A percentile compares a stretch with the other conserved stretches of the same genome.
Conservation (phyloP, 2,888 invertebrate species). For the Tipula vernalis region DNA sequence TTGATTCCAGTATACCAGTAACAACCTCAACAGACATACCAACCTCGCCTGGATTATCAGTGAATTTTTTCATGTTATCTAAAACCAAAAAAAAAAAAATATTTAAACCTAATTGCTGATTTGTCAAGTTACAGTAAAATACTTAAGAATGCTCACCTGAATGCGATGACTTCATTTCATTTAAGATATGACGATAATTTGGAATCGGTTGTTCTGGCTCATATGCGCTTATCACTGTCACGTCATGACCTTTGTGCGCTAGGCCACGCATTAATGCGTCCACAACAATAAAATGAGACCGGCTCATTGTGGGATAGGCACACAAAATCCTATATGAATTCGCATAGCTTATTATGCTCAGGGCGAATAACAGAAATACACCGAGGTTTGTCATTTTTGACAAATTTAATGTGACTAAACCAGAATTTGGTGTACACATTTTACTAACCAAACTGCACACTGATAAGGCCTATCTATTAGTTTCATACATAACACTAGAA, state of each 20-base stretch:
- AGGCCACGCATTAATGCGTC: background rate
- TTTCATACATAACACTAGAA: background rate
- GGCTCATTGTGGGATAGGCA: background rate
- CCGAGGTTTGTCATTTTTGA: background rate
- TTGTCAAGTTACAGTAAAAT: background rate
- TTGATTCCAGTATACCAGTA: background rate
- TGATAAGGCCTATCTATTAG: background rate
- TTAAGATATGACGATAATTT: background rate
- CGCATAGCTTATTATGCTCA: background rate
- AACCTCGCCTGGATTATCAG: background rate
- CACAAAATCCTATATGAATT: background rate
- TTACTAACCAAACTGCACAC: background rate
- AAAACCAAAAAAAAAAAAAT: too few relatives aligned
- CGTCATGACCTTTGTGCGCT: background rate
- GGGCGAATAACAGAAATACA: background rate
- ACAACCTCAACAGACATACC: background rate
- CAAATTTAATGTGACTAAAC: background rate
- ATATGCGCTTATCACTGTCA: background rate
- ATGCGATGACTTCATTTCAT: background rate
- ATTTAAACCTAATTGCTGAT: background rate
- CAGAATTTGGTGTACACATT: background rate
- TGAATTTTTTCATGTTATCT: background rate
- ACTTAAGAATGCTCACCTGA: background rate
- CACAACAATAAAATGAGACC: background rate
- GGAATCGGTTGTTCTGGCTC: background rate